Conservation (phyloP, 2,797 vertebrate genomes). For the Notolepis coatsorum region DNA sequence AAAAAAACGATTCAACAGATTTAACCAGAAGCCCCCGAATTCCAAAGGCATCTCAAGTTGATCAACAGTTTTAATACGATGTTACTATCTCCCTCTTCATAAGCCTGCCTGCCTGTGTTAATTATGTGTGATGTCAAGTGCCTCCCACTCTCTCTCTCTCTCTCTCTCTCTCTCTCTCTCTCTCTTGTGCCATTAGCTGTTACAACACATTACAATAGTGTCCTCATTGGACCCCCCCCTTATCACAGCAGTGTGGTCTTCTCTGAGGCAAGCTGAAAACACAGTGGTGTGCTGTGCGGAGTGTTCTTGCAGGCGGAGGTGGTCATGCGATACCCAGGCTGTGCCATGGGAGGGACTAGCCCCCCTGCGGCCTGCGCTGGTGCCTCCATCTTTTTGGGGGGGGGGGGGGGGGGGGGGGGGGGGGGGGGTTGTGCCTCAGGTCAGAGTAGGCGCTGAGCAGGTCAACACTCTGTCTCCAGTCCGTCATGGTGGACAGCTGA, state of each 20-base stretch:
- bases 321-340: slow-evolving; percentile 58
- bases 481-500: neutral
- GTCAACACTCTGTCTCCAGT: neutral
- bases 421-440: slow-evolving; percentile 21
- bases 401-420: neutral
- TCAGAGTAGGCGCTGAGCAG: neutral
- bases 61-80: slow-evolving; percentile 18
- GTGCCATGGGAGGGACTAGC: slow-evolving; percentile 37
- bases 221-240: slow-evolving; percentile 19
- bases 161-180: neutral
- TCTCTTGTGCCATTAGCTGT: slow-evolving; percentile 18
- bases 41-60: slow-evolving; percentile 25
- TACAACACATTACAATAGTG: slow-evolving; percentile 2
- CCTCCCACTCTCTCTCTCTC: slow-evolving; percentile 5
- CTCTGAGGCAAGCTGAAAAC: slow-evolving; percentile 55
- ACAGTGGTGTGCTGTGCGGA: slow-evolving; percentile 43
- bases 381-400: slow-evolving; percentile 34
- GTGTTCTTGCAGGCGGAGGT: slow-evolving; percentile 51
- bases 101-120: neutral
- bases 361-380: slow-evolving; percentile 25
- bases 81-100: neutral
- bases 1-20: slow-evolving; percentile 24
- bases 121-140: neutral
- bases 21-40: slow-evolving; percentile 23
- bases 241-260: slow-evolving; percentile 30